Percentiles rank a stretch among this genome's conserved stretches.
Conservation (phyloP, 2,113 vertebrate genomes). For the Murina feae region DNA sequence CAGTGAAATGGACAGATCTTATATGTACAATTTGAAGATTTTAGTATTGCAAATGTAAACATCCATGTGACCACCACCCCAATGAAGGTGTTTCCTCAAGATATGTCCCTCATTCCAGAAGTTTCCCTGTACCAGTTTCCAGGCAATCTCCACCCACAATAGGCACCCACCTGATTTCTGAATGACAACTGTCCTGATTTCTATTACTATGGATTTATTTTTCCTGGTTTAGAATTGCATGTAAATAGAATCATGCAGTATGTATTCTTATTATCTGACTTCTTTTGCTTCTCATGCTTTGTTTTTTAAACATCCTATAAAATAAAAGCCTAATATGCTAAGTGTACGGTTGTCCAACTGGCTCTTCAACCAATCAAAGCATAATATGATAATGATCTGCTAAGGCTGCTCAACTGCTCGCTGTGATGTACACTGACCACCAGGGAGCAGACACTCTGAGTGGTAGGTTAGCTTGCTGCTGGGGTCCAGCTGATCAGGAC, state of each 20-base stretch:
- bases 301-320: too few relatives aligned
- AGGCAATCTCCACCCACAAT: background rate
- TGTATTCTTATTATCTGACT: background rate
- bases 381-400: too few relatives aligned
- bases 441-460: too few relatives aligned
- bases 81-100: background rate
- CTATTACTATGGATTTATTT: constrained; percentile 12
- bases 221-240: constrained; percentile 21
- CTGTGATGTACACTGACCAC: too few relatives aligned
- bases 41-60: background rate
- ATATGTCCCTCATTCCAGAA: background rate
- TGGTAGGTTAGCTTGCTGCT: too few relatives aligned
- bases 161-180: background rate
- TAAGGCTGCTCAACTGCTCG: too few relatives aligned
- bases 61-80: background rate
- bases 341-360: too few relatives aligned
- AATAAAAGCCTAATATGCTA: too few relatives aligned
- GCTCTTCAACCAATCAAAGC: too few relatives aligned
- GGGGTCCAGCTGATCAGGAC: too few relatives aligned
- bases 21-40: background rate
- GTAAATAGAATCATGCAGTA: constrained; percentile 10
- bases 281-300: background rate
- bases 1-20: background rate
- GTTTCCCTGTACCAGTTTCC: background rate
- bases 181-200: background rate